Conservation (phyloP, 1,140 invertebrate species). For the Macrobrachium nipponense region DNA sequence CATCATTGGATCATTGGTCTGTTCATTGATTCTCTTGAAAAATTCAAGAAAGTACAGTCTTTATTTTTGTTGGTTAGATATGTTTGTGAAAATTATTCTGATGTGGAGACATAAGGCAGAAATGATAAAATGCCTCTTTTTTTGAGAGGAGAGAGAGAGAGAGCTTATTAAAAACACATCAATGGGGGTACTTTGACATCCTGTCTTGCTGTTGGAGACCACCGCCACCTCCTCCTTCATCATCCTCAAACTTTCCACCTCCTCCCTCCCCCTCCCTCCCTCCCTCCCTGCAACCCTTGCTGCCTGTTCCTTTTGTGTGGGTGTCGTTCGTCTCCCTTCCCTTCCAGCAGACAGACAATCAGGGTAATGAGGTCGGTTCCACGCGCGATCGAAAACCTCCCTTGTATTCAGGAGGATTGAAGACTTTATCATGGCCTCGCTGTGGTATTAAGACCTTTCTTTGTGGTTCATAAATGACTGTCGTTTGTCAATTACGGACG, state of each 20-base stretch:
- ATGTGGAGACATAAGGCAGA: too few relatives aligned
- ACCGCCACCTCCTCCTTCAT: not conserved
- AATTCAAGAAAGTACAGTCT: too few relatives aligned
- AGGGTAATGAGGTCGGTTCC: constrained; percentile 57
- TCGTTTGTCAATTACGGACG: constrained; percentile 47
- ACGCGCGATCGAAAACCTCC: constrained; percentile 46
- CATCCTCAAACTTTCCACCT: not conserved
- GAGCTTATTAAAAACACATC: too few relatives aligned
- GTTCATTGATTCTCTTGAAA: too few relatives aligned
- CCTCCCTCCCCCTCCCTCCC: not conserved
- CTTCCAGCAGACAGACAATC: constrained; percentile 52
- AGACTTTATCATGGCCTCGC: constrained; percentile 42
- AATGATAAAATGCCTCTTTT: too few relatives aligned
- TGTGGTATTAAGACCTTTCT: constrained; percentile 48
- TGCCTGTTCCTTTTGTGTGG: not conserved
- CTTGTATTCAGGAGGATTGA: constrained; percentile 36
- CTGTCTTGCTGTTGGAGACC: too few relatives aligned
- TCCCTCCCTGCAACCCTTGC: not conserved
- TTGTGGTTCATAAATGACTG: constrained; percentile 54
- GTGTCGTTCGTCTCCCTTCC: constrained; percentile 33
- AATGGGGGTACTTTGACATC: too few relatives aligned
- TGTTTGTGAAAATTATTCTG: too few relatives aligned
- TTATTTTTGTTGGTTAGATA: too few relatives aligned
- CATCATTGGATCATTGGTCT: too few relatives aligned
- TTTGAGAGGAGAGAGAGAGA: too few relatives aligned